A percentile compares a stretch with the other conserved stretches of the same genome.
Evolutionary conservation across 2,113 vertebrate species (phyloP).

Genomic region (Ardeotis arabs): DNA sequence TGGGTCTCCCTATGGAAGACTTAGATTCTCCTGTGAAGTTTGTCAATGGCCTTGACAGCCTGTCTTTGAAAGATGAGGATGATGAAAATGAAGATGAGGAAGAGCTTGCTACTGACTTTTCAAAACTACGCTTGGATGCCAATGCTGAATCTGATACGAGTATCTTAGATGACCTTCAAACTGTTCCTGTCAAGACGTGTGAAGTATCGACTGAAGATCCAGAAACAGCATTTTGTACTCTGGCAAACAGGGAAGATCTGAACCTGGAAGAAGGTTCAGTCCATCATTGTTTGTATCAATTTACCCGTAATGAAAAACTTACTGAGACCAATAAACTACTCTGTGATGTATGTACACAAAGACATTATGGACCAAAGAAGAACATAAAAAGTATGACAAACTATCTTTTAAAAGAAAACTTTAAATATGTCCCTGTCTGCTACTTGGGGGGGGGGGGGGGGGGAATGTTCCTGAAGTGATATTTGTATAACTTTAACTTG

Average conservation of each 20-base stretch:
- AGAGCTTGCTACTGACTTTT: conserved; percentile 73
- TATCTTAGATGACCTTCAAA: conserved; percentile 54
- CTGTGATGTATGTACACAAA: conserved; percentile 88
- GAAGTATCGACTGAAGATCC: conserved; percentile 84
- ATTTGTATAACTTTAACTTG: not conserved
- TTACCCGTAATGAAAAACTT: conserved; percentile 91
- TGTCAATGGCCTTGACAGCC: conserved; percentile 45
- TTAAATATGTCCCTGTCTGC: not conserved
- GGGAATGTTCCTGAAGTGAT: not conserved
- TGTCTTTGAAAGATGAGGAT: conserved; percentile 25
- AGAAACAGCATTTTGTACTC: conserved; percentile 85
- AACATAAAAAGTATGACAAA: conserved; percentile 72
- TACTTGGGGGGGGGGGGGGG: not conserved
- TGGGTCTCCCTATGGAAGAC: not conserved
- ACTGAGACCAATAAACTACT: conserved; percentile 89
- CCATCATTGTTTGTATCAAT: conserved; percentile 88
- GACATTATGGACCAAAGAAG: conserved; percentile 69
- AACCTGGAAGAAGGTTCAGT: conserved; percentile 84
- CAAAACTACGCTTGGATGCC: conserved; percentile 76
- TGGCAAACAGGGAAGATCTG: conserved; percentile 79
- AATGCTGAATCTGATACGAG: conserved; percentile 59
- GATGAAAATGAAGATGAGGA: conserved; percentile 37
- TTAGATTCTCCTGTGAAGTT: not conserved
- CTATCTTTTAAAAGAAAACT: not conserved
- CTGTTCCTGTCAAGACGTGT: conserved; percentile 63